Base-by-base conservation (phyloP, 2,888 invertebrate genomes). In the Isoperla grammatica region DNA sequence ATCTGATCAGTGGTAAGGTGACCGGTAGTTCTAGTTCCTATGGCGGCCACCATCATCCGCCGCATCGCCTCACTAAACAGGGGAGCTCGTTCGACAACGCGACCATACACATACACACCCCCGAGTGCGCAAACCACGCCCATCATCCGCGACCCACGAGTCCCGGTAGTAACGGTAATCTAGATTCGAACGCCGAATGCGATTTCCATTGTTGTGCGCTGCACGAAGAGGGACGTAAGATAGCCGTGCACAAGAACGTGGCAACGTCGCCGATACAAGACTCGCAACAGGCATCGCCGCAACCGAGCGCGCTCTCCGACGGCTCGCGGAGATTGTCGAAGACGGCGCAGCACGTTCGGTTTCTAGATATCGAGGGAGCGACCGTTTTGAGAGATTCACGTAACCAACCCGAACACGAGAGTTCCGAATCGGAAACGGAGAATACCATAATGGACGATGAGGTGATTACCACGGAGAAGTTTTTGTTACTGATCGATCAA, bases 191-290 rank as follows among this genome's bases (percentile, higher is more conserved):
- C 71, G 79, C 80, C 67, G 92, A 94, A 76, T 95, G 95, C 79
- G 95, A 95, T 79, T 95, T 95, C 78, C 95, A 95, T 76, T 95
- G 95, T 77, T 94, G 94, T 78, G 90, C 94, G 65, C 79, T 95
- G 69, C 95, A 95, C 81, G 93, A 94, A 76, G 94, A 92, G 74
- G 92, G 93, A 8, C 84, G 93, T 63, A 86, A 90, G 72, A 93
- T 94, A 72, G 91, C 92, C 66, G 91, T 92, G 66, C 91, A 91
- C 79, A 92, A 93, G 77, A 90, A 88, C 73, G 92, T 93, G 67
- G 92, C 93, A 68, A 93, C 94, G 67, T 93, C 94, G 64, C 93
- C 95, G 69, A 93, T 95, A 64, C 93, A 90, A 76, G 91, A 91
- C 73, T 78, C 79, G 50, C 80, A 83, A 63, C 79, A 82, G 65